Conservation (phyloP, 2,888 invertebrate genomes). For the Ophion obscuratus region DNA sequence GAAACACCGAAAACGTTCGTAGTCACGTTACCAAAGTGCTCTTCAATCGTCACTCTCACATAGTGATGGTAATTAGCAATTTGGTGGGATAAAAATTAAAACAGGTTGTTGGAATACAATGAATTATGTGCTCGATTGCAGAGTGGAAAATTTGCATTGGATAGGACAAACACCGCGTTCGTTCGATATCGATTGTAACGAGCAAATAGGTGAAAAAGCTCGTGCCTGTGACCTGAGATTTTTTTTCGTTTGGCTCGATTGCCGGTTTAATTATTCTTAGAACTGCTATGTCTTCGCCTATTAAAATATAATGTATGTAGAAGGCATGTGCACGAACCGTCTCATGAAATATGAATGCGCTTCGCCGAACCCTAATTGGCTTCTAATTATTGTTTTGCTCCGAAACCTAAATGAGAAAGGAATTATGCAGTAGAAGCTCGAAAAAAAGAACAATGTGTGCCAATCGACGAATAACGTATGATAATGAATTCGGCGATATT, state of each 20-base stretch:
- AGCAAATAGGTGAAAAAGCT: neutral
- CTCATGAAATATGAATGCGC: constrained; percentile 48
- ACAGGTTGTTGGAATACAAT: neutral
- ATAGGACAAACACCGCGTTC: constrained; percentile 12
- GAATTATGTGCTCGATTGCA: constrained; percentile 31
- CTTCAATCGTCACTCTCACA: neutral
- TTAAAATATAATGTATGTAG: neutral
- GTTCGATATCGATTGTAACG: constrained; percentile 15
- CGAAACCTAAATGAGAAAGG: neutral
- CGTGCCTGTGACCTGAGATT: neutral
- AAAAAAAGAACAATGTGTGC: constrained; percentile 4
- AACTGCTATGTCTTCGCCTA: neutral
- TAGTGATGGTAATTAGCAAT: neutral
- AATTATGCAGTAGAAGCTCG: neutral
- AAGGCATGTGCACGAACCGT: neutral
- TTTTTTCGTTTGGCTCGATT: constrained; percentile 30
- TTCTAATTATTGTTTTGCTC: constrained; percentile 30
- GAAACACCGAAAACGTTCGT: neutral
- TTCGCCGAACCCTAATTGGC: constrained; percentile 20
- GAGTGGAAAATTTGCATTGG: constrained; percentile 45
- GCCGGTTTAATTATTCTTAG: constrained; percentile 9
- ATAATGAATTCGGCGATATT: neutral
- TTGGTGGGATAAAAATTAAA: constrained; percentile 18
- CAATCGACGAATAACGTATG: neutral
- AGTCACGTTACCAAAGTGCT: neutral